phyloP scores from a whole-genome alignment of 1,140 invertebrate genomes.

The Hyposmocoma kahamanoa region DNA sequence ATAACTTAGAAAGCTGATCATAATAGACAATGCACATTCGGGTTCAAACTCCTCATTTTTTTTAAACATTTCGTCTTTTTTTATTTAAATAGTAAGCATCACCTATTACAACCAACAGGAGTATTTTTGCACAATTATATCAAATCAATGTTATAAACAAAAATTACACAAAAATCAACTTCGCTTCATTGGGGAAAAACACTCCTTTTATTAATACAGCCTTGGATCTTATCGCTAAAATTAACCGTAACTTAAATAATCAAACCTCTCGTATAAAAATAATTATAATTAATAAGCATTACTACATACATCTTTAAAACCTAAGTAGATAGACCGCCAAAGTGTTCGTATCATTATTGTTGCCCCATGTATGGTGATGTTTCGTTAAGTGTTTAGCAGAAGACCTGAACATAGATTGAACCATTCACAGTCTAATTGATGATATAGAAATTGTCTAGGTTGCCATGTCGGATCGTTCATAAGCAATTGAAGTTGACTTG shows the following conservation, averaged over 20 bases:
- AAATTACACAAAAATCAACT: slow-evolving; percentile 29
- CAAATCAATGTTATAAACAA: slow-evolving; percentile 25
- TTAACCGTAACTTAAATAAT: slow-evolving; percentile 64
- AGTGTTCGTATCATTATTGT: slow-evolving; percentile 17
- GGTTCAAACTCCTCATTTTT: slow-evolving; percentile 12
- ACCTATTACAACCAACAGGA: slow-evolving; percentile 42
- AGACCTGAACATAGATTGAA: no score
- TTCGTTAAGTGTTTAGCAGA: no score
- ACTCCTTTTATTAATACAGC: slow-evolving; percentile 62
- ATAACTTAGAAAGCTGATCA: slow-evolving; percentile 47
- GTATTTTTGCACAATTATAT: slow-evolving; percentile 47
- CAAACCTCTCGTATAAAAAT: slow-evolving; percentile 66
- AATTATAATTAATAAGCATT: slow-evolving; percentile 50
- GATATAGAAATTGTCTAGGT: no score
- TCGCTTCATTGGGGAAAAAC: slow-evolving; percentile 39
- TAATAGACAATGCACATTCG: slow-evolving; percentile 34
- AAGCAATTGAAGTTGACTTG: no score
- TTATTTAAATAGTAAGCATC: slow-evolving; percentile 14
- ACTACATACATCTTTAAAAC: slow-evolving; percentile 41
- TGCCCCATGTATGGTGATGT: neutral
- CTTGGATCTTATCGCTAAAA: slow-evolving; percentile 66
- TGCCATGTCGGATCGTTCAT: no score
- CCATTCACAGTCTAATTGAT: no score
- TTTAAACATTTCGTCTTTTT: slow-evolving; percentile 21
- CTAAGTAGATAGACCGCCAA: slow-evolving; percentile 68